Percentiles rank a stretch among this genome's conserved stretches.
These are phyloP conservation scores for Lamprotornis superbus DNA, from an alignment of 2,113 vertebrate genomes.

Conservation along the genomic window DNA sequence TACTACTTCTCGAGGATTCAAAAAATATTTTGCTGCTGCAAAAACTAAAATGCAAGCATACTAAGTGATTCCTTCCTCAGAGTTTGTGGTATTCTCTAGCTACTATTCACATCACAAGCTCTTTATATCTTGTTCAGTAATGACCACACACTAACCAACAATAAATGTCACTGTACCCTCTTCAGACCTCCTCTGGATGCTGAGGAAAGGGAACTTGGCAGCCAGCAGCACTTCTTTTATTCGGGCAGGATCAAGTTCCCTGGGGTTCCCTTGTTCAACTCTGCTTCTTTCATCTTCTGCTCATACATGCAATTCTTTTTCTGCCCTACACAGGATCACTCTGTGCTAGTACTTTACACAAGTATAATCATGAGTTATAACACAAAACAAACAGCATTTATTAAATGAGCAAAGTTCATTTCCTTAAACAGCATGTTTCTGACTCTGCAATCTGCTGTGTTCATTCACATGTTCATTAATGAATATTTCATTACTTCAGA, in stretches of 20 bases:
- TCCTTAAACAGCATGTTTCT: neutral
- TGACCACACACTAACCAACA: neutral
- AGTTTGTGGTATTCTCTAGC: neutral
- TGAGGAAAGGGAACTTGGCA: neutral
- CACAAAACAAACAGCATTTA: neutral
- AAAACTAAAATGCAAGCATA: neutral
- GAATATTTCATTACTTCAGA: neutral
- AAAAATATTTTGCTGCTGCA: neutral
- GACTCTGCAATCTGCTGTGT: neutral
- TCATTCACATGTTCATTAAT: slow-evolving; percentile 18
- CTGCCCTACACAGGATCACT: neutral
- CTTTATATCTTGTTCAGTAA: neutral
- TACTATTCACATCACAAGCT: neutral
- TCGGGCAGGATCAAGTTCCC: neutral
- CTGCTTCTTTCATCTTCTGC: neutral
- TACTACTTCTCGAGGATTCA: neutral
- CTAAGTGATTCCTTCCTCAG: neutral
- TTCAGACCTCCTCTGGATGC: neutral
- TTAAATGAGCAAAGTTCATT: slow-evolving; percentile 24
- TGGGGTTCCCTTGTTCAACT: neutral
- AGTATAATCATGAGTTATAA: neutral
- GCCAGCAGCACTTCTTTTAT: neutral
- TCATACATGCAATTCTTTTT: neutral
- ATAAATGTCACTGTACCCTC: slow-evolving; percentile 1
- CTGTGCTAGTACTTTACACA: neutral